Conservation (phyloP, 1,140 invertebrate species). For the Drosophila baimaii region DNA sequence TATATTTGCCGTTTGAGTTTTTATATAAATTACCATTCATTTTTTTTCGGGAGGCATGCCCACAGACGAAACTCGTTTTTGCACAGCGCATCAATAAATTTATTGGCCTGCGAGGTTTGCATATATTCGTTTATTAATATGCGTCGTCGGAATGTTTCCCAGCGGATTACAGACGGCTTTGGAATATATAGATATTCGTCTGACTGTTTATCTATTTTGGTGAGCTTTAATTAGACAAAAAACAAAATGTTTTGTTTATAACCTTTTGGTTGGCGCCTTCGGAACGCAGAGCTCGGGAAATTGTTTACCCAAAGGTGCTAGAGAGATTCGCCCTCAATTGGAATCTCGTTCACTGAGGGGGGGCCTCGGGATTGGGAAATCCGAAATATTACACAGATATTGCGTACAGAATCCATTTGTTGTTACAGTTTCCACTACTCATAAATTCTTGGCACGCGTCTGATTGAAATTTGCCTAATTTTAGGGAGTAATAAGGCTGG, state of each 20-base stretch:
- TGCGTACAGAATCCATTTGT: not conserved
- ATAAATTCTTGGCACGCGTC: constrained; percentile 31
- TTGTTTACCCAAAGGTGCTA: constrained; percentile 42
- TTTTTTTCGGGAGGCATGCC: constrained; percentile 34
- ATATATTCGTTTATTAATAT: constrained; percentile 23
- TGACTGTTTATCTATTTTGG: constrained; percentile 27
- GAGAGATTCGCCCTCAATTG: constrained; percentile 19
- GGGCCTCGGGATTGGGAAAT: constrained; percentile 6
- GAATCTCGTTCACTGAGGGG: not conserved
- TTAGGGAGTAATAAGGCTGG: constrained; percentile 9
- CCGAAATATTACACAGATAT: constrained; percentile 1
- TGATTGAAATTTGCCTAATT: constrained; percentile 42
- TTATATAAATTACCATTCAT: constrained; percentile 52
- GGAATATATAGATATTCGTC: constrained; percentile 24
- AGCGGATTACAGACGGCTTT: constrained; percentile 20
- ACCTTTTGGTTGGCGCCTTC: constrained; percentile 46
- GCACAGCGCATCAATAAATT: constrained; percentile 38
- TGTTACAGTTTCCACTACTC: constrained; percentile 1
- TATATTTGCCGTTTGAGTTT: constrained; percentile 68
- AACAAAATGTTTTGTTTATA: constrained; percentile 53
- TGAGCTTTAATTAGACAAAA: constrained; percentile 52
- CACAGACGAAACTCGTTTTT: constrained; percentile 46
- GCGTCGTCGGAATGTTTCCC: constrained; percentile 31
- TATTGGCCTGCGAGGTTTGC: constrained; percentile 15
- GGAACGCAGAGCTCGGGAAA: constrained; percentile 19